phyloP scores from a whole-genome alignment of 2,888 invertebrate genomes.

The Pandemis heparana region DNA sequence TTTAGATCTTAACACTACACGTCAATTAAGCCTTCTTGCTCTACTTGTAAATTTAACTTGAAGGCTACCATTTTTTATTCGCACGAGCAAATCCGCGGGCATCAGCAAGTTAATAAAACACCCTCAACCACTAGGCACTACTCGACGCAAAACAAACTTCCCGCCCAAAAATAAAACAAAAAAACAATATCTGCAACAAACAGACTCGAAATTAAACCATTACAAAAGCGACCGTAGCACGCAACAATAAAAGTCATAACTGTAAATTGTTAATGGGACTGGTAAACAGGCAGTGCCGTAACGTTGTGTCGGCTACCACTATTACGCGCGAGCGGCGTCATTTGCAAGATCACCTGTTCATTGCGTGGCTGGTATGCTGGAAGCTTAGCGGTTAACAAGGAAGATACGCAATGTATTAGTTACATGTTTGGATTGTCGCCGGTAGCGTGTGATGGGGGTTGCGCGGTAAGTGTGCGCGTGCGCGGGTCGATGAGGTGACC shows the following conservation, averaged over 20 bases:
- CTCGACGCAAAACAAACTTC: neutral
- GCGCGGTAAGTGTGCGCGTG: conserved; percentile 60
- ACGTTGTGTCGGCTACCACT: conserved; percentile 19
- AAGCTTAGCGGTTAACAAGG: neutral
- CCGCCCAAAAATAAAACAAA: conserved; percentile 5
- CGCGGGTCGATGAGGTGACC: conserved; percentile 80
- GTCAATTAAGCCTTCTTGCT: no score
- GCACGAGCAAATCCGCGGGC: no score
- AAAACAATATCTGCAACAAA: conserved; percentile 33
- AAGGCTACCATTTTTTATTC: no score
- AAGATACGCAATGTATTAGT: neutral
- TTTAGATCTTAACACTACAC: no score
- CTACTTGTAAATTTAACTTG: no score
- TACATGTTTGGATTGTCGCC: neutral
- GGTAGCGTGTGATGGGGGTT: neutral
- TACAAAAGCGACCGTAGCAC: conserved; percentile 43
- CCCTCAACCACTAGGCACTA: no score
- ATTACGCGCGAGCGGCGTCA: neutral
- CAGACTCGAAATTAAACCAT: conserved; percentile 33
- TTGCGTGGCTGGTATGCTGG: neutral
- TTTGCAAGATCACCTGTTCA: neutral
- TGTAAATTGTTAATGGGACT: conserved; percentile 49
- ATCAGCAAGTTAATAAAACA: no score
- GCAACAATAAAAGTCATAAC: conserved; percentile 44
- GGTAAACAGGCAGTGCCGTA: conserved; percentile 44